phyloP scores from a whole-genome alignment of 30 jellyfish, hydroid and myxozoan genomes.

The Morbakka virulenta region DNA sequence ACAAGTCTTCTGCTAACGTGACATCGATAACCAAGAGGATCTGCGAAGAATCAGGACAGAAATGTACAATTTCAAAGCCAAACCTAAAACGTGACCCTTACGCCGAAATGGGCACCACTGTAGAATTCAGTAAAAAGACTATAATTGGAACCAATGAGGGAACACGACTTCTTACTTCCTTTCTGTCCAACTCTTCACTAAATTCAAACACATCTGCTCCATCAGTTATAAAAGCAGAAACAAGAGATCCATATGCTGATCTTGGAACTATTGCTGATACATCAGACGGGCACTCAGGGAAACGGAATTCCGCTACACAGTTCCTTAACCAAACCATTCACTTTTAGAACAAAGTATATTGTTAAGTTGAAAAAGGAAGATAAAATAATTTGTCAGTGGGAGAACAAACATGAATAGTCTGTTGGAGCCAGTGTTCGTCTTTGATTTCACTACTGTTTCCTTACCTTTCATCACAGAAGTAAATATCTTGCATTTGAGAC shows the following conservation, averaged over 20 bases:
- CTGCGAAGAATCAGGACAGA: background rate
- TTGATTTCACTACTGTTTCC: no score
- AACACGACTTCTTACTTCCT: background rate
- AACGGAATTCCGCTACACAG: no score
- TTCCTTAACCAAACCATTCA: no score
- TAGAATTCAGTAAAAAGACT: background rate
- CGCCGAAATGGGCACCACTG: constrained; percentile 56
- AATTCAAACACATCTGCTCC: background rate
- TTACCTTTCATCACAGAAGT: no score
- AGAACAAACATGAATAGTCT: no score
- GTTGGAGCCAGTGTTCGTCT: no score
- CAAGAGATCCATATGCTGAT: constrained; percentile 87
- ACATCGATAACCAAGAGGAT: constrained; percentile 26
- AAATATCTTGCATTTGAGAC: no score
- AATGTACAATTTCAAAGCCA: background rate
- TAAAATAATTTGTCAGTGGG: no score
- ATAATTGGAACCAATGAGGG: background rate
- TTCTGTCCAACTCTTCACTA: background rate
- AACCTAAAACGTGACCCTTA: constrained; percentile 39
- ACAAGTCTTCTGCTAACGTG: no score
- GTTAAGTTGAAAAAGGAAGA: no score
- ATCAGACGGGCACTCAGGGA: no score
- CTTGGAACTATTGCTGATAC: constrained; percentile 69
- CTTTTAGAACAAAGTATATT: no score
- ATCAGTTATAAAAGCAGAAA: background rate